phyloP scores from a whole-genome alignment of 2,797 vertebrate species.

The Phoeniculus purpureus region DNA sequence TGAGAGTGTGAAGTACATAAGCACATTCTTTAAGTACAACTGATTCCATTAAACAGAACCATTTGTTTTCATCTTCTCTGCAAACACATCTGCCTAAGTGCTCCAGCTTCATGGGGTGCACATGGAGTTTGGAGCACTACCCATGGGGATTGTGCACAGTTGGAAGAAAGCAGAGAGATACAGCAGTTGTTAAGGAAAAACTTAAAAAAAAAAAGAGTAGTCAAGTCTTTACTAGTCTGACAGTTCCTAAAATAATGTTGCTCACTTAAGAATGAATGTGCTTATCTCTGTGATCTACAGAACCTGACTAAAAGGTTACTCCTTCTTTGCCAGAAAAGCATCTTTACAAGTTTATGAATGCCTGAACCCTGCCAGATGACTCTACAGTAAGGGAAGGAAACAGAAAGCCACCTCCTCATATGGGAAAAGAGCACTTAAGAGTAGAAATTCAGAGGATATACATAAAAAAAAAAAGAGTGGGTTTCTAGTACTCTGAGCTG shows the following conservation, averaged over 20 bases:
- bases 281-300: constrained; percentile 51
- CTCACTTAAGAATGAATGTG: not conserved
- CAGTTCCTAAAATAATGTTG: constrained; percentile 57
- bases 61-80: constrained; percentile 48
- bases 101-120: not conserved
- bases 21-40: constrained; percentile 48
- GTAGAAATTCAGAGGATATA: not conserved
- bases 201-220: not conserved
- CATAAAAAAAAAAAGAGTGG: not conserved
- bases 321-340: constrained; percentile 24
- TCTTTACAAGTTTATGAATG: constrained; percentile 28
- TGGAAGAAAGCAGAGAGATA: constrained; percentile 17
- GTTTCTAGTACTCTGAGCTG: not conserved
- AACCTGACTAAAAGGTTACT: constrained; percentile 33
- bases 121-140: not conserved
- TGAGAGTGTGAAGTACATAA: constrained; percentile 43
- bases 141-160: not conserved
- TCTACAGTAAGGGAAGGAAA: not conserved
- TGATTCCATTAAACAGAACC: constrained; percentile 56
- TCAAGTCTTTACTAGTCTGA: constrained; percentile 58
- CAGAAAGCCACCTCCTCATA: constrained; percentile 33
- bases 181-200: constrained; percentile 3
- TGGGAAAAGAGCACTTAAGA: not conserved
- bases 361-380: constrained; percentile 29
- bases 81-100: constrained; percentile 64